Conservation (phyloP, 2,797 vertebrate species). For the Sitta carolinensis region DNA sequence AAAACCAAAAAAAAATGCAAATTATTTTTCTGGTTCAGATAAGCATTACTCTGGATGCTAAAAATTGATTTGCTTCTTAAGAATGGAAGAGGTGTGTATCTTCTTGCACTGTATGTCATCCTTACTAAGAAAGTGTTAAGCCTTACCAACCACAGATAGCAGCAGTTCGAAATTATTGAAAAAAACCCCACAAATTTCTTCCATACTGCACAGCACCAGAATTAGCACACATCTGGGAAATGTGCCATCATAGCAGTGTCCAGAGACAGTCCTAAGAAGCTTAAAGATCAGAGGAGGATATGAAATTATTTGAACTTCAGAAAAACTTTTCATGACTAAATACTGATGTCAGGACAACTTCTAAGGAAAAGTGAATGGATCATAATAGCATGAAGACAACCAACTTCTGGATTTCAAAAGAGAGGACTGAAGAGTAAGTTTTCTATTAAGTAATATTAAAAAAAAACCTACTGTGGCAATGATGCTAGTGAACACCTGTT, state of each 20-base stretch:
- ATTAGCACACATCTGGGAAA: not conserved
- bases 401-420: not conserved
- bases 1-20: not conserved
- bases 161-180: not conserved
- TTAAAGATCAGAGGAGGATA: slow-evolving; percentile 5
- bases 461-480: not conserved
- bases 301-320: not conserved
- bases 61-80: not conserved
- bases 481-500: not conserved
- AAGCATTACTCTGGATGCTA: not conserved
- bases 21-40: not conserved
- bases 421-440: not conserved
- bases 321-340: not conserved
- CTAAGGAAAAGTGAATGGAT: not conserved
- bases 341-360: not conserved
- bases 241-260: not conserved
- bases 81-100: not conserved
- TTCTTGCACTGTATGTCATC: not conserved
- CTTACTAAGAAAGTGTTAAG: not conserved
- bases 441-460: not conserved
- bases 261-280: not conserved
- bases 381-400: not conserved
- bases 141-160: not conserved
- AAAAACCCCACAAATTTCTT: not conserved
- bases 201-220: not conserved